Percentiles rank a stretch among this genome's conserved stretches.
These are phyloP conservation scores for Promerops cafer DNA, from an alignment of 2,113 vertebrate genomes.

Conservation along the genomic window DNA sequence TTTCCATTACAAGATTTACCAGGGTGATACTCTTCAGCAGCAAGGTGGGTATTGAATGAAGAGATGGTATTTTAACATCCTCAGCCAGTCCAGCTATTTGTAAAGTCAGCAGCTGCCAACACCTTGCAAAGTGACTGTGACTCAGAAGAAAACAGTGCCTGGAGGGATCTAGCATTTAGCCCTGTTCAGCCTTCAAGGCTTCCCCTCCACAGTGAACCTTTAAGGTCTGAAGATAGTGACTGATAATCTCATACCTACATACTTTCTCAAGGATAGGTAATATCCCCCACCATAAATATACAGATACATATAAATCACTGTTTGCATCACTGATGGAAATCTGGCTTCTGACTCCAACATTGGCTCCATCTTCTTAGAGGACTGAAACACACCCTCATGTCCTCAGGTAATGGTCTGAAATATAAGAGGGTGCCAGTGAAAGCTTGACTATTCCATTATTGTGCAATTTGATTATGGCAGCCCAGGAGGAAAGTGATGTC, in stretches of 20 bases:
- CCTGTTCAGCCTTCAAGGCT: background rate
- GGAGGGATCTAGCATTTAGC: background rate
- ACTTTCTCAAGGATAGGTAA: background rate
- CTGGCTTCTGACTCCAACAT: background rate
- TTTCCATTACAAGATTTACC: background rate
- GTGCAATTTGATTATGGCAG: background rate
- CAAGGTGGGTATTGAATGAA: background rate
- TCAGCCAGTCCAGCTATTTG: background rate
- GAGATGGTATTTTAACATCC: background rate
- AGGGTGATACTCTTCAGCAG: background rate
- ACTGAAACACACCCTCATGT: background rate
- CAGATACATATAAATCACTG: background rate
- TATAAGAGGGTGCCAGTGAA: background rate
- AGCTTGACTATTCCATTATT: background rate
- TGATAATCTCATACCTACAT: background rate
- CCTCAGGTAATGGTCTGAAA: background rate
- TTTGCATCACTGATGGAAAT: background rate
- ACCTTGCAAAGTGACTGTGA: rapidly evolving
- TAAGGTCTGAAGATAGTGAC: background rate
- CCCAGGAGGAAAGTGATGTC: background rate
- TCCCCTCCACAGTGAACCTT: background rate
- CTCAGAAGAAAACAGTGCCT: background rate
- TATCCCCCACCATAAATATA: background rate
- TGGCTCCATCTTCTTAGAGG: background rate
- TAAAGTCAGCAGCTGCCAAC: background rate